Evolutionary conservation across 1,140 invertebrate genomes (phyloP), one percentile per base, ranked within the genome.

Genomic region (Saccostrea glomerata): DNA sequence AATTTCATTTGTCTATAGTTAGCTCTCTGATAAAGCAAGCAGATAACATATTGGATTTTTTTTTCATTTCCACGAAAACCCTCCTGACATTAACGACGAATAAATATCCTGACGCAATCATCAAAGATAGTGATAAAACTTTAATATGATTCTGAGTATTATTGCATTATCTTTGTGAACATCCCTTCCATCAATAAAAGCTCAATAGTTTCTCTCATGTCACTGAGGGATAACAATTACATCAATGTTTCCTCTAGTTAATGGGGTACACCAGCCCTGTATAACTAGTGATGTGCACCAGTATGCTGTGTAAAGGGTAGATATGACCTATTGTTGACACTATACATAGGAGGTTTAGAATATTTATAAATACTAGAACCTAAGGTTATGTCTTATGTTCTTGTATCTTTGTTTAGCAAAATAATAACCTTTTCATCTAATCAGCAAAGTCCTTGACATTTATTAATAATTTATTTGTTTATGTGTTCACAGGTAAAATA

Each of bases 21-120:
- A 20, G 60, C 60, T n/a, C 6, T 66, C 60, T 66, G 60, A 66
- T 23, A 23, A 20, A 66, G 60, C 17, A 25, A 77, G 70, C 15
- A 77, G 25, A 77, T 30, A 77, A 77, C 70, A 30, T 77, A 77
- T 36, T 73, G 66, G 25, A 25, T 73, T 23, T 77, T 77, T 36
- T 66, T 77, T 77, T 30, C 25, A 77, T 77, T 77, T 30, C 12
- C 15, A 20, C 30, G 30, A 77, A 77, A 77, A 15, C 25, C 7
- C 25, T 36, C 25, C 15, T 77, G 25, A 15, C 70, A 36, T 77
- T 36, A 12, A 77, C 70, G 30, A 77, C 23, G 11, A 77, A 77
- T 77, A 23, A 77, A 77, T 12, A 12, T 30, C 70, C 70, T 36
- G 70, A 23, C 5, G 25, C 25, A 77, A 63, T 77, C 70, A 77